Base-by-base conservation (phyloP, 2,797 vertebrate genomes). In the Australoheros facetus region DNA sequence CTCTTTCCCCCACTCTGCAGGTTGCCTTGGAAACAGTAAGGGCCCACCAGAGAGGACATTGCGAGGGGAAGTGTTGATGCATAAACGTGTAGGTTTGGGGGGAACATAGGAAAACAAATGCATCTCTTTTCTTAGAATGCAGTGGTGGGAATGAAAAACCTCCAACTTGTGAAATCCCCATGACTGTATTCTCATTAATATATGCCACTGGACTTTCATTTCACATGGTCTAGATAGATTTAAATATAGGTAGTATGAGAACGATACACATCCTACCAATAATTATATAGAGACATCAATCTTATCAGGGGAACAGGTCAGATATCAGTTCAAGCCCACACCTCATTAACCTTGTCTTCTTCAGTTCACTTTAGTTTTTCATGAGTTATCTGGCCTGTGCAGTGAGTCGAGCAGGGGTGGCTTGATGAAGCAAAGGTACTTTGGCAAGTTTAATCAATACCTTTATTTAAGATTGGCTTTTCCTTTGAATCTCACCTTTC, bases 11-110 rank as follows among this genome's bases (percentile, higher is more conserved):
- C 21, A 32, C 85, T 92, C 82, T 84, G 86, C 76, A 89, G 72
- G 95, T 96, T 95, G 91, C 95, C 94, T 93, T 88, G 93, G 95
- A 93, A 95, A 96, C 95, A 90, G 93, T 86, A 84, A 86, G 78
- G 82, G 88, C 92, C 87, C 92, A 92, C 89, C 80, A 90, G 92
- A 88, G 92, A 93, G 79, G 73, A 84, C 75, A 87, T 78, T 80
- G 80, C 60, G 77, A 80, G 56, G 76, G 73, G 73, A 82, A 79
- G 73, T 79, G 85, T 79, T n/a, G 73, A 83, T 85, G 89, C 60
- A 21, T 88, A 69, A 83, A 90, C 5, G 28, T 85, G 72, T 62
- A 87, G 83, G 83, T 88, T 90, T 84, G 74, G 77, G 69, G 60
- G 55, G 45, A 79, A 73, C 7, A 53, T 57, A 56, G 26, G 42